Base-by-base conservation (phyloP, 2,888 invertebrate genomes). In the Norana najaformis region DNA sequence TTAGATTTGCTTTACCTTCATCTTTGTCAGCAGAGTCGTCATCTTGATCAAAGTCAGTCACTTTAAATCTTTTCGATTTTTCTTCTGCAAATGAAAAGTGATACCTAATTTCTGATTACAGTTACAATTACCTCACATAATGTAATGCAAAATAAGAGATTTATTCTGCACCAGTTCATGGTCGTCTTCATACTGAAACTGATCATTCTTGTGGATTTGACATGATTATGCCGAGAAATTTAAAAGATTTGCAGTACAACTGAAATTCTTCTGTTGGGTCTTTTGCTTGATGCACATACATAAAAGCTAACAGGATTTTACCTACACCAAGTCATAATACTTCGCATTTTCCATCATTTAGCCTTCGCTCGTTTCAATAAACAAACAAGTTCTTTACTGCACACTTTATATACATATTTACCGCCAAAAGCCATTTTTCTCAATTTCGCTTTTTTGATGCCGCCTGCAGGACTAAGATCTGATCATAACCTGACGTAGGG, bases 11-110 rank as follows among this genome's bases (percentile, higher is more conserved):
- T 20, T 85, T 85, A 85, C 85, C 13, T n/a, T 85, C 85, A 85
- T 85, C 85, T 36, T 37, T 85, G 37, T 85, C 85, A 18, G 23
- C 37, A 23, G 85, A 85, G 36, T 85, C 85, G 37, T 85, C 85
- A 36, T 85, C 85, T 23, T 85, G 85, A 85, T 85, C 85, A 23
- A 37, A 35, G 37, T 85, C 85, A 16, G 85, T 14, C 37, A 85
- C 6, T 36, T 85, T 85, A 20, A 36, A 37, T 36, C 36, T 35
- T 23, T 85, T 85, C 13, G 85, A 85, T 37, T 85, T 85, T 30
- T 85, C 85, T 23, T 85, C 85, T 85, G 85, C 30, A 69, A 69
- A 69, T 16, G n/a, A 69, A 69, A 69, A 30, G n/a, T 30, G 1
- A 69, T 11, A 69, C 69, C n/a, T n/a, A n/a, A n/a, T n/a, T n/a